Evolutionary conservation across 2,797 vertebrate genomes (phyloP).

Genomic region (Rhodeus uyekii): DNA sequence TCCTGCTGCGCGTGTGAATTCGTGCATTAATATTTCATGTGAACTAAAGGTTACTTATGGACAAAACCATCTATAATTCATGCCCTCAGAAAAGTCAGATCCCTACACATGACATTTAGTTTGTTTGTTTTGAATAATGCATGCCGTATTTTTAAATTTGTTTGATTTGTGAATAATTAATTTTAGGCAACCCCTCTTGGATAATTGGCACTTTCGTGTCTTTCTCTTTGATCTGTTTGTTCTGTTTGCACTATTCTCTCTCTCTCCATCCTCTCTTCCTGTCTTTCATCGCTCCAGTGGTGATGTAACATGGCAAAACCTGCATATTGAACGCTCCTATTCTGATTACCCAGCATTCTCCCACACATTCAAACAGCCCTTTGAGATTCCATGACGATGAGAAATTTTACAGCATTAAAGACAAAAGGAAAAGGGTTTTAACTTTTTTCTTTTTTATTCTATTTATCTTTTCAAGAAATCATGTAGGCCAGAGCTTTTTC

Average conservation of each 20-base stretch:
- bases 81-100: conserved; percentile 40
- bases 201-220: conserved; percentile 19
- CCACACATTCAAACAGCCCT: conserved; percentile 17
- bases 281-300: background rate
- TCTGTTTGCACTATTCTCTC: background rate
- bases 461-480: background rate
- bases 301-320: conserved; percentile 9
- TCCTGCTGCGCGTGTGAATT: conserved; percentile 35
- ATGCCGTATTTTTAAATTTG: conserved; percentile 39
- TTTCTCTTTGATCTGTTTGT: conserved; percentile 19
- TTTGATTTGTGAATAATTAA: conserved; percentile 47
- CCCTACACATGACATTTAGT: conserved; percentile 44
- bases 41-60: conserved; percentile 55
- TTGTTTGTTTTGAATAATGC: conserved; percentile 52
- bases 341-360: conserved; percentile 29
- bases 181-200: background rate
- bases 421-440: background rate
- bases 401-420: background rate
- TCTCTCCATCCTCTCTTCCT: background rate
- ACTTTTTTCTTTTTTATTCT: no score
- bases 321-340: background rate
- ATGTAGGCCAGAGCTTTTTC: background rate
- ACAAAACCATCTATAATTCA: conserved; percentile 55
- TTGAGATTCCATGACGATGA: background rate
- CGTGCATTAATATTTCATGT: conserved; percentile 51